Evolutionary conservation across 2,113 vertebrate species (phyloP), one percentile per base, ranked within the genome.

Genomic region (Hydrolagus affinis): DNA sequence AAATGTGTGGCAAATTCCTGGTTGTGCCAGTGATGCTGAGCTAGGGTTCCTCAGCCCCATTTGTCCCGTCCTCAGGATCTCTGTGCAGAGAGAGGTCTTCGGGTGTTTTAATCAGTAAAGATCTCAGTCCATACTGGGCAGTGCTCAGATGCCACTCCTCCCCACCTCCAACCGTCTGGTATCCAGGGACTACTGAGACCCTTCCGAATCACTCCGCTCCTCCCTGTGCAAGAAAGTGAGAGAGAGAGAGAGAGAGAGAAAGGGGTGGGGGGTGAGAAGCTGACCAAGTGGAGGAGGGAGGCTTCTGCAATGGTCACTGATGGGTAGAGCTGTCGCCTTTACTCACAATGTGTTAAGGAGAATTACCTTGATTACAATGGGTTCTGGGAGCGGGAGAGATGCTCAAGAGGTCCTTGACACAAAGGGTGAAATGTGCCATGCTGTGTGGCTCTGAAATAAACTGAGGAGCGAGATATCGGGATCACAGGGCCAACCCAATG

Each of bases 151-250:
- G 30, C 25, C 0, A 68, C 21, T 64, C 78, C 78, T 68, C 78
- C 78, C 78, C 78, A 83, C 32, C 32, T 83, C 78, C 78, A 83
- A 32, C 78, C 78, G 11, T 83, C 25, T 30, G 78, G 78, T 68
- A 83, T 83, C 78, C 78, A 83, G 78, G 78, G 78, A 14, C 78
- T 83, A 62, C 60, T 83, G 78, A 83, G 78, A 32, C 78, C 78
- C 28, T 83, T 23, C 30, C 78, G 78, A 64, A 83, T 32, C 60
- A 83, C 78, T 32, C 78, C 62, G 60, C 78, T 66, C 66, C 78
- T 32, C 17, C 78, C 78, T 83, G 60, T 30, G 28, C n/a, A n/a
- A n/a, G n/a, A n/a, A n/a, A n/a, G 66, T 30, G 60, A 30, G 59
- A 57, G 6, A 62, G 59, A 80, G 30, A 32, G 14, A 83, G 66